Conservation (phyloP, 2,888 invertebrate genomes). For the Druceiella hillmani region DNA sequence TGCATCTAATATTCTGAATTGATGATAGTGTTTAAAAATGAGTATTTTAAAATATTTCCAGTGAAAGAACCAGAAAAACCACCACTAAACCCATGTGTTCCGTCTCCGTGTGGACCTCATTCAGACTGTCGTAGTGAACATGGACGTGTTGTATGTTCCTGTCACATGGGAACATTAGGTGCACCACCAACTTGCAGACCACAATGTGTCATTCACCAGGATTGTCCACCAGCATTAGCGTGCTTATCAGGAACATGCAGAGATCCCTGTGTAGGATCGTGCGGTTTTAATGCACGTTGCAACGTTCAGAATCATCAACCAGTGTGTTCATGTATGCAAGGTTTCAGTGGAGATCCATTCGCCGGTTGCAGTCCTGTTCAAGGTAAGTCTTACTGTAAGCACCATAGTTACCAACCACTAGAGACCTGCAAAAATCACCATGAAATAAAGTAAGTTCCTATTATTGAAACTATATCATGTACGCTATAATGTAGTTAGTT, state of each 20-base stretch:
- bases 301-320: constrained; percentile 70
- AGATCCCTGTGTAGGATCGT: constrained; percentile 71
- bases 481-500: too few relatives aligned
- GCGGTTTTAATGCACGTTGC: constrained; percentile 72
- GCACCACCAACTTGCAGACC: constrained; percentile 75
- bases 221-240: constrained; percentile 68
- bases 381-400: constrained; percentile 43
- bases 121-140: constrained; percentile 58
- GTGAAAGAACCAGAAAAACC: constrained; percentile 19
- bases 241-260: constrained; percentile 68
- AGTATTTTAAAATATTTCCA: too few relatives aligned
- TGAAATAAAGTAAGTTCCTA: too few relatives aligned
- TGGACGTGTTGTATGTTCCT: constrained; percentile 66
- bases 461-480: too few relatives aligned
- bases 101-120: constrained; percentile 65
- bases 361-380: constrained; percentile 61
- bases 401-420: too few relatives aligned
- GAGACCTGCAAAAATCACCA: too few relatives aligned
- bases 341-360: constrained; percentile 77
- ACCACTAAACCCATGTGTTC: constrained; percentile 57
- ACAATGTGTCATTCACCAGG: constrained; percentile 72
- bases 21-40: too few relatives aligned
- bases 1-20: too few relatives aligned
- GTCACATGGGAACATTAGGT: constrained; percentile 68
- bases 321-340: constrained; percentile 65